Conservation (phyloP, 35 echinoderm and acorn worm species). For the Patiria miniata region DNA sequence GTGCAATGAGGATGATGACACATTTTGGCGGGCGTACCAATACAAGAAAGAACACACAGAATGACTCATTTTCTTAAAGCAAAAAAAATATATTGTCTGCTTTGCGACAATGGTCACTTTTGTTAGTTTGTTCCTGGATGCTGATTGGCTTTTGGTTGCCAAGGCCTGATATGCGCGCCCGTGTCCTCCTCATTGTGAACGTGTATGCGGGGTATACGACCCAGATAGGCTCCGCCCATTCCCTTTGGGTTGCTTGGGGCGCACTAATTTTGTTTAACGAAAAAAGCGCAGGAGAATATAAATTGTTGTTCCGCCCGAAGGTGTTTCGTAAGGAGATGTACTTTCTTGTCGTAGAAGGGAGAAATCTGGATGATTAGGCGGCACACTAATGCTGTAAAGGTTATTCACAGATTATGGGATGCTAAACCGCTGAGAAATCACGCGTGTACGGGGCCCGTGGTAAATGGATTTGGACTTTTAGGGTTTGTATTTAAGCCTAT, state of each 20-base stretch:
- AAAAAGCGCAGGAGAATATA: background rate
- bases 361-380: background rate
- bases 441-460: background rate
- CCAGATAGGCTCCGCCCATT: too few species aligned
- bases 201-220: too few species aligned
- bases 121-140: background rate
- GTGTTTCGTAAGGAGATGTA: constrained; percentile 7
- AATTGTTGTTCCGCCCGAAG: background rate
- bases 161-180: background rate
- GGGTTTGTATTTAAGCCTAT: background rate
- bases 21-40: background rate
- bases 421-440: constrained; percentile 5
- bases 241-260: background rate
- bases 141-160: background rate
- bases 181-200: background rate
- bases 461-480: constrained; percentile 24
- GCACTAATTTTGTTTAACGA: background rate
- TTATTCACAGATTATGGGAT: background rate
- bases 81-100: background rate
- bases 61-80: background rate
- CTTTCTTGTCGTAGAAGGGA: constrained; percentile 6
- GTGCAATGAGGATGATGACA: background rate
- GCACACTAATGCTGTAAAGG: background rate
- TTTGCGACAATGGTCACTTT: background rate
- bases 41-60: background rate